Base-by-base conservation (phyloP, 2,888 invertebrate species). In the Coenonympha arcania region DNA sequence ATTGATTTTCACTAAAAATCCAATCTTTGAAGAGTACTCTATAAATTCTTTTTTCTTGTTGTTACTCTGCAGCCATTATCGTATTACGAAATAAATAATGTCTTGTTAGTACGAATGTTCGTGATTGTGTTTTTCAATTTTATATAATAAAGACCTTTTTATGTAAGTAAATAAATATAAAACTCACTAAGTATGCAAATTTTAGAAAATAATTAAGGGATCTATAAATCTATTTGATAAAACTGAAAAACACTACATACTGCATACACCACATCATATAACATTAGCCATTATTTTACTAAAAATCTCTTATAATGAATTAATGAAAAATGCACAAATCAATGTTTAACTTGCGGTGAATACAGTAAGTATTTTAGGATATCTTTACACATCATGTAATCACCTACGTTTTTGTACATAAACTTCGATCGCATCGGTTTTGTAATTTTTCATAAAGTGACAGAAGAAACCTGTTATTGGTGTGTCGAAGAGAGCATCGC, bases 401-500 rank as follows among this genome's bases (percentile, higher is more conserved):
- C 82, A 86, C 85, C 83, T 84, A 86, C 83, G 71, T 82, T 77
- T 73, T 60, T 69, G 63, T 61, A 80, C 67, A 73, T 71, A 64
- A 58, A 79, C 62, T 54, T 64, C 58, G 71, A 65, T 71, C 46
- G 59, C 61, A 56, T 62, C 63, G 57, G 44, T 54, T 64, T 51
- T 50, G 62, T 67, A 68, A 63, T 64, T 64, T 64, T 64, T 70
- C 60, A 57, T 61, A 77, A 73, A 77, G 52, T 59, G 63, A 76
- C 84, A 83, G 66, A 44, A 64, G 64, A 76, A 68, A 61, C 60
- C 54, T 51, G 65, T 59, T 58, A 66, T 58, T 52, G 60, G 54
- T 57, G 58, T 53, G 60, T 70, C 69, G 63, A 65, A 61, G 48
- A 72, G 60, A 45, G 61, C 63, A 65, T 74, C 69, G 59, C 62